Conservation (phyloP, 2,888 invertebrate genomes). For the Lobophora halterata region DNA sequence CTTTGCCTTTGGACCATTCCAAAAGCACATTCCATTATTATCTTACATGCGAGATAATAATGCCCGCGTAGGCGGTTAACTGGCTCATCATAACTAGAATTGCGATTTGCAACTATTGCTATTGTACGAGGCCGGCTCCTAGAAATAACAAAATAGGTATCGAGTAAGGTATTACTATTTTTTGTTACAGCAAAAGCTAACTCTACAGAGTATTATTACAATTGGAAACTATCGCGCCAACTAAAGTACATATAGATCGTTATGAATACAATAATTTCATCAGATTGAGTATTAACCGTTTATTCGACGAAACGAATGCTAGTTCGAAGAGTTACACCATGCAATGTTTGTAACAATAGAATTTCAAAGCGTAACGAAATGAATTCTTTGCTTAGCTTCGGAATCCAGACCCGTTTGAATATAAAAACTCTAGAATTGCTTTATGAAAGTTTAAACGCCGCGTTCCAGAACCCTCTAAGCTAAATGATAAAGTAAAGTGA, state of each 20-base stretch:
- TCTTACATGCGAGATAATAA: conserved; percentile 7
- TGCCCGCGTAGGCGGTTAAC: conserved; percentile 4
- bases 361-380: conserved; percentile 22
- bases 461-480: conserved; percentile 15
- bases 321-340: conserved; percentile 11
- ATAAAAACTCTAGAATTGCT: conserved; percentile 22
- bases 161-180: too few species aligned
- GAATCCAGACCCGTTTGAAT: conserved; percentile 8
- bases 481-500: conserved; percentile 22
- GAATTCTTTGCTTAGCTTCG: conserved; percentile 19
- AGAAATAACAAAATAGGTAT: too few species aligned
- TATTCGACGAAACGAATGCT: conserved; percentile 11
- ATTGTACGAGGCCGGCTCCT: too few species aligned
- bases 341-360: conserved; percentile 23
- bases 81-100: conserved; percentile 7
- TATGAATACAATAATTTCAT: too few species aligned
- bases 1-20: conserved; percentile 27
- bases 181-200: too few species aligned
- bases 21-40: conserved; percentile 16
- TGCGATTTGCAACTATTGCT: too few species aligned
- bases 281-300: conserved; percentile 1
- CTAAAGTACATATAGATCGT: too few species aligned
- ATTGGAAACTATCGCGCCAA: too few species aligned
- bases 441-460: conserved; percentile 20
- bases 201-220: too few species aligned